Conservation (phyloP, 1,140 invertebrate genomes). For the Drosophila varians region DNA sequence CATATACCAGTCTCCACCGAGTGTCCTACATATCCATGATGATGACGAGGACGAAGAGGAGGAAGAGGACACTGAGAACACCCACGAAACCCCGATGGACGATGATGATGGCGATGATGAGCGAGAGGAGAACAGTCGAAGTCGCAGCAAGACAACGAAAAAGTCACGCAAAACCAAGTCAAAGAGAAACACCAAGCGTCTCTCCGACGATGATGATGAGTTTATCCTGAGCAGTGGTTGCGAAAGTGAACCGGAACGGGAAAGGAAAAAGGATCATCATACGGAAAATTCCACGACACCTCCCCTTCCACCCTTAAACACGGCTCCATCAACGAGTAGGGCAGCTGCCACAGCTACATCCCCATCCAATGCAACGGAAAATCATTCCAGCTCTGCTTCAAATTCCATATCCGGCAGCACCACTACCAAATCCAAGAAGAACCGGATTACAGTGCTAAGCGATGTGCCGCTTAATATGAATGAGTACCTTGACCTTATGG, state of each 20-base stretch:
- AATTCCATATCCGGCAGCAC: conserved; percentile 21
- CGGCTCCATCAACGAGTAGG: conserved; percentile 55
- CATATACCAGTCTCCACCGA: conserved; percentile 81
- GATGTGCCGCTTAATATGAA: conserved; percentile 82
- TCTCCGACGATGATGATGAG: conserved; percentile 56
- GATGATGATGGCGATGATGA: conserved; percentile 66
- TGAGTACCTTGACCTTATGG: conserved; percentile 78
- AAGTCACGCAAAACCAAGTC: conserved; percentile 61
- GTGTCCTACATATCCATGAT: conserved; percentile 79
- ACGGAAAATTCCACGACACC: not conserved
- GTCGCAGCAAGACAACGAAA: conserved; percentile 49
- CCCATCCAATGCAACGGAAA: conserved; percentile 16
- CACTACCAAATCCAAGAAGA: conserved; percentile 68
- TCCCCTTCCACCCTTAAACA: conserved; percentile 32
- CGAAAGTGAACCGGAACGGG: conserved; percentile 44
- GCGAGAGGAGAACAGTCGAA: conserved; percentile 60
- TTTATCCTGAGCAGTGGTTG: conserved; percentile 66
- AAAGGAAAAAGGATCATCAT: conserved; percentile 12
- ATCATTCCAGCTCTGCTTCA: conserved; percentile 43
- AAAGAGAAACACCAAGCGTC: conserved; percentile 44
- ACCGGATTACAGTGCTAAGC: conserved; percentile 75
- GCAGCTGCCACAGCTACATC: conserved; percentile 18
- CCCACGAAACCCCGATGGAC: conserved; percentile 21
- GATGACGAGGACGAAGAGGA: conserved; percentile 67
- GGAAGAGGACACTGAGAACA: conserved; percentile 29